Base-by-base conservation (phyloP, 2,888 invertebrate genomes). In the Platycnemis pennipes region DNA sequence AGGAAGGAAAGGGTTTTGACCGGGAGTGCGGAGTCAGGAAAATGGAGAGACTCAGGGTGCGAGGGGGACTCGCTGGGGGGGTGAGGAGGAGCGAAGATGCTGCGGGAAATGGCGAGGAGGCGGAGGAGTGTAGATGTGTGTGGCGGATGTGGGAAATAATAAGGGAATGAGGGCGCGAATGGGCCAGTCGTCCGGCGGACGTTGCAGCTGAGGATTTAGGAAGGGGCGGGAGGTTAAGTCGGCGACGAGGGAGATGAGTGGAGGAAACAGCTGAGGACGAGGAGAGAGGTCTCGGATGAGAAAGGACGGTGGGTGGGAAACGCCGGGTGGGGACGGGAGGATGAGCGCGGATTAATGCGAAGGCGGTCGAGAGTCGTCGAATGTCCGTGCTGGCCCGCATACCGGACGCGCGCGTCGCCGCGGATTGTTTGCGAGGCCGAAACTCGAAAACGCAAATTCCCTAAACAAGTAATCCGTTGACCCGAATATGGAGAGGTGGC, bases 21-120 rank as follows among this genome's bases (percentile, higher is more conserved):
- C 77, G 13, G 37, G 77, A 77, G 77, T 77, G 77, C 77, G 77
- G 77, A 77, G 77, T 77, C 77, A 77, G 77, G 77, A 37, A 77
- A 77, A 77, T 37, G 37, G 16, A 31, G 77, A 2, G 69, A 77
- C 16, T 37, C 77, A 31, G 16, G 77, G 77, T 11, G 77, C 13
- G 37, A 13, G 31, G 16, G 77, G 37, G 77, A 0, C 26, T 37
- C 8, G 11, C 13, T 37, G 37, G 11, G 37, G 77, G 26, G 37
- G 37, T 37, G 13, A 0, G 77, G 19, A 13, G 37, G 37, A 77
- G n/a, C 77, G 77, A 77, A 77, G 77, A 37, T 37, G 77, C 37
- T 16, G 37, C 37, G 77, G 19, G 77, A 16, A n/a, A n/a, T n/a
- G 16, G 77, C 13, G 77, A 63, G 2, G 53, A 53, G 22, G 5